These are phyloP conservation scores for Scrobipalpa costella DNA, from an alignment of 2,888 invertebrate genomes.

Conservation along the genomic window DNA sequence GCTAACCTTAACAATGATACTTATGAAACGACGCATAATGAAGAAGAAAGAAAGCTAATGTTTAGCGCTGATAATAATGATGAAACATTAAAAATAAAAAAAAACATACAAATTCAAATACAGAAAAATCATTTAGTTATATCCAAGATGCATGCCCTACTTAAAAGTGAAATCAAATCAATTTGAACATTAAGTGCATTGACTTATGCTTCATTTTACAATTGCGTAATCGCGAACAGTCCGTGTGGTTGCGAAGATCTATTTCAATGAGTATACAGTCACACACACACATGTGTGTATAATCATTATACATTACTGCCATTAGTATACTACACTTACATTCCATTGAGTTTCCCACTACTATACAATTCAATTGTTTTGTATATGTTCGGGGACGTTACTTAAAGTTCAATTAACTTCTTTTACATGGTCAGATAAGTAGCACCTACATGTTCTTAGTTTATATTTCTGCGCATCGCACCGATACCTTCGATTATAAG, in stretches of 20 bases:
- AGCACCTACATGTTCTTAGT: too few species aligned
- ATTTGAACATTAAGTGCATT: neutral
- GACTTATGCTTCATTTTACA: slow-evolving; percentile 1
- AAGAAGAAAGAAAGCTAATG: too few species aligned
- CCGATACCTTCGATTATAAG: too few species aligned
- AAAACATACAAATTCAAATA: too few species aligned
- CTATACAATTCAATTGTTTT: slow-evolving; percentile 16
- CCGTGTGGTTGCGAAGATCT: slow-evolving; percentile 5
- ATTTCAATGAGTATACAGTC: neutral
- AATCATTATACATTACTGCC: neutral
- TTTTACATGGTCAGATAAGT: neutral
- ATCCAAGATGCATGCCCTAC: neutral
- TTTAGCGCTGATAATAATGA: too few species aligned
- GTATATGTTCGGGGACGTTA: slow-evolving; percentile 8
- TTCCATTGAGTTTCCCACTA: slow-evolving; percentile 12
- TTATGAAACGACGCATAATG: too few species aligned
- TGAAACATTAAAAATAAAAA: too few species aligned
- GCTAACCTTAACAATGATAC: too few species aligned
- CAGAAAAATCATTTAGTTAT: too few species aligned
- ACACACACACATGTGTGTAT: neutral
- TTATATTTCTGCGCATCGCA: too few species aligned
- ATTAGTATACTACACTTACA: neutral
- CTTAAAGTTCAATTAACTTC: slow-evolving; percentile 8
- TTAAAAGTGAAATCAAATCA: neutral
- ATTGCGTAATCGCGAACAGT: slow-evolving; percentile 13